A percentile compares a stretch with the other conserved stretches of the same genome.
phyloP scores from a whole-genome alignment of 2,113 vertebrate species.

The Neolamprologus tretocephalus region DNA sequence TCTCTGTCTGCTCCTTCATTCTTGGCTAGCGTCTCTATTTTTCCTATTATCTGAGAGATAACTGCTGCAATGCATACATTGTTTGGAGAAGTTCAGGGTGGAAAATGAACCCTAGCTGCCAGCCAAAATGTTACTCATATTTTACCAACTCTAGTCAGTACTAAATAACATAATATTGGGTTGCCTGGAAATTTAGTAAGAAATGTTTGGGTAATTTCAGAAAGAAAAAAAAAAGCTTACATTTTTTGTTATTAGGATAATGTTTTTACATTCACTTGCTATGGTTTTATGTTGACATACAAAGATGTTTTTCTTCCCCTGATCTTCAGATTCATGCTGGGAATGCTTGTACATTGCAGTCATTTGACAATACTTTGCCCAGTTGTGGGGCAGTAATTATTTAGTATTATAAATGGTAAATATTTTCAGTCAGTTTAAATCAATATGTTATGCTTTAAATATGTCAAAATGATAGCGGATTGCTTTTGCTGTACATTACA shows the following conservation, averaged over 20 bases:
- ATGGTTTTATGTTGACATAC: neutral
- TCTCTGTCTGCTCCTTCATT: constrained; percentile 56
- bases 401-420: neutral
- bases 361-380: neutral
- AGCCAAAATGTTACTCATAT: neutral
- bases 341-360: neutral
- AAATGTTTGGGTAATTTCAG: neutral
- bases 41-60: constrained; percentile 63
- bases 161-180: neutral
- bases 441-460: neutral
- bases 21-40: constrained; percentile 52
- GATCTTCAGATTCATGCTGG: neutral
- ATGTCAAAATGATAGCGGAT: neutral
- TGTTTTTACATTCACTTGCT: neutral
- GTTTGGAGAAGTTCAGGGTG: constrained; percentile 23
- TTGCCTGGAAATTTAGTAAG: neutral
- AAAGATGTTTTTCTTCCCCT: neutral
- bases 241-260: neutral
- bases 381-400: neutral
- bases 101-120: constrained; percentile 8
- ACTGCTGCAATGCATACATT: constrained; percentile 35
- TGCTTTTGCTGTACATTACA: neutral
- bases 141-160: neutral
- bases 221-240: neutral
- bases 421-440: neutral